These are phyloP conservation scores for Ceramica pisi DNA, from an alignment of 2,888 invertebrate species.

Conservation along the genomic window DNA sequence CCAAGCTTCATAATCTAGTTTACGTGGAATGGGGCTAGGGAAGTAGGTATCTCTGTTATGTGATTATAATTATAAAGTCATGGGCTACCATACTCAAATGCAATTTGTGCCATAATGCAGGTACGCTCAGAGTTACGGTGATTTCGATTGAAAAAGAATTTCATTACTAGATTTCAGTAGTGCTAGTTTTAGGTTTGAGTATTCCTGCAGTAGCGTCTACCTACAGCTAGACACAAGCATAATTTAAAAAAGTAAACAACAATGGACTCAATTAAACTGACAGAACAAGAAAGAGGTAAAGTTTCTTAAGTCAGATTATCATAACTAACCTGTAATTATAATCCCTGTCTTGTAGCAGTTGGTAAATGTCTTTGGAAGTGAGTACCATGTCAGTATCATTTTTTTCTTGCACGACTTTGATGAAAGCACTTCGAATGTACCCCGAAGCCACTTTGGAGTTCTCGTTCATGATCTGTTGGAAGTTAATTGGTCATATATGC, in stretches of 20 bases:
- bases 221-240: not conserved
- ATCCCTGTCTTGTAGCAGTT: slow-evolving; percentile 31
- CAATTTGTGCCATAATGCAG: too few species aligned
- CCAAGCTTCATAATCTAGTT: too few species aligned
- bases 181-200: too few species aligned
- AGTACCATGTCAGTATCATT: slow-evolving; percentile 15
- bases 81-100: too few species aligned
- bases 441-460: slow-evolving; percentile 29
- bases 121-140: too few species aligned
- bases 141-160: too few species aligned
- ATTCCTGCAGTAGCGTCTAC: too few species aligned
- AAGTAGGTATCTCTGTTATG: too few species aligned
- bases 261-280: not conserved
- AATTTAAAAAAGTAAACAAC: not conserved
- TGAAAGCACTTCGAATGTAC: not conserved
- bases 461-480: slow-evolving; percentile 29
- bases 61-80: too few species aligned
- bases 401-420: not conserved
- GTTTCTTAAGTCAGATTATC: not conserved
- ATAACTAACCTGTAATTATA: slow-evolving; percentile 35
- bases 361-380: slow-evolving; percentile 26
- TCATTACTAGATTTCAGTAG: too few species aligned
- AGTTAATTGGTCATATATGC: not conserved
- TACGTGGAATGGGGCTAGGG: too few species aligned
- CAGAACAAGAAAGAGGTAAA: too few species aligned